Base-by-base conservation (phyloP, 1,140 invertebrate genomes). In the Octopus bimaculoides region DNA sequence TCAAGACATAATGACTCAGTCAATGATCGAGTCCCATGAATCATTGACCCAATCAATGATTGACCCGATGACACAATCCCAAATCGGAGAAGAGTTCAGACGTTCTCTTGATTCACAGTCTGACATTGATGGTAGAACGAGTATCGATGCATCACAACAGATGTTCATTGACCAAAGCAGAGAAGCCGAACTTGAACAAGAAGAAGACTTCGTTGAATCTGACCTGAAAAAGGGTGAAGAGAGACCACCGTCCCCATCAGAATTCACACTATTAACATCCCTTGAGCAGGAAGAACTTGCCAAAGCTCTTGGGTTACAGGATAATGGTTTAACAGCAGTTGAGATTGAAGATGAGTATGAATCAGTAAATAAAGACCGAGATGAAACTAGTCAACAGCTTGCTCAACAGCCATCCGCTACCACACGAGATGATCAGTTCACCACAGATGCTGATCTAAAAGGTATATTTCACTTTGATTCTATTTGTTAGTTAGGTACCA, bases 211-310 rank as follows among this genome's bases (percentile, higher is more conserved):
- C 17, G 52, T 5, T 4, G 26, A 17, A 14, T 52, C 69, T 73
- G 66, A 74, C 52, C 53, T 77, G 12, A 26, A 20, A 54, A 17
- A n/a, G 14, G 75, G 56, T 66, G 79, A 82, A 53, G 85, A 87
- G 66, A 74, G 87, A 75, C 89, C 89, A 61, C 88, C 87, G 26
- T 89, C 89, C 52, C 89, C 89, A 5, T 88, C 89, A 52, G 86
- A 89, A 56, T 89, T 86, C 75, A 89, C 89, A 52, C 81, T 89
- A 52, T 84, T 89, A 26, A 84, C 86, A 10, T 88, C 87, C 55
- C 86, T 86, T 69, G 87, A 88, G 56, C 86, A 87, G 78, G 87
- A 87, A 77, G 85, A 83, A n/a, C 79, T 88, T 20, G 82, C 83
- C 9, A 80, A 84, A 80, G 81, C 82, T 0, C 81, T 88, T 20